Conservation (phyloP, 2,113 vertebrate genomes). For the Bathybates hornii region DNA sequence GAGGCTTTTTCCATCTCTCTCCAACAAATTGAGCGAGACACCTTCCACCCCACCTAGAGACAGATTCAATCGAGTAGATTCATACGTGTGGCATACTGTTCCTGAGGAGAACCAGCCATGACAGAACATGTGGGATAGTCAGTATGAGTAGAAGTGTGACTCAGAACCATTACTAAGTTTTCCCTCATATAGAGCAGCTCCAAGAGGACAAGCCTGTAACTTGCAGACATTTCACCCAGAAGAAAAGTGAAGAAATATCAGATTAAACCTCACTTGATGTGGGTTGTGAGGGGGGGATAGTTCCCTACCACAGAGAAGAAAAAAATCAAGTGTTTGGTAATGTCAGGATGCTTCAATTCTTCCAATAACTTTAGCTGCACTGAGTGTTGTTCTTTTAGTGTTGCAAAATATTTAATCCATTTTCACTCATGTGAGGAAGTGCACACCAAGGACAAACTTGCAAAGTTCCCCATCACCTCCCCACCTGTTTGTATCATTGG, state of each 20-base stretch:
- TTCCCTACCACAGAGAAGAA: not conserved
- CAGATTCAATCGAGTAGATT: not conserved
- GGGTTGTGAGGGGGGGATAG: not conserved
- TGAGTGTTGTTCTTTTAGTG: not conserved
- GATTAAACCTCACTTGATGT: not conserved
- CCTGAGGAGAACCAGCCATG: not conserved
- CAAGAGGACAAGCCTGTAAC: not conserved
- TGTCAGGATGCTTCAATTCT: conserved; percentile 2
- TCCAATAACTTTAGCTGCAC: not conserved
- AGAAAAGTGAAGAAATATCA: not conserved
- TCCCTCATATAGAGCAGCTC: not conserved
- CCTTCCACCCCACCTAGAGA: not conserved
- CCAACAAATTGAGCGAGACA: not conserved
- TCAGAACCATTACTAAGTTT: not conserved
- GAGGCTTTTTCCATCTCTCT: not conserved
- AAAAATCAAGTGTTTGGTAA: conserved; percentile 32
- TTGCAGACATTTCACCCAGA: not conserved
- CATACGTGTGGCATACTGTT: not conserved
- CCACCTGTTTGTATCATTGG: not conserved
- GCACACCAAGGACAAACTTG: not conserved
- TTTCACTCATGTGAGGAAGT: not conserved
- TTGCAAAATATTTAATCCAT: not conserved
- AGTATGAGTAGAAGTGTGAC: not conserved
- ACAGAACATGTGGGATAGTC: not conserved
- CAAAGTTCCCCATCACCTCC: not conserved